Conservation (phyloP, 2,113 vertebrate species). For the Panthera leo region DNA sequence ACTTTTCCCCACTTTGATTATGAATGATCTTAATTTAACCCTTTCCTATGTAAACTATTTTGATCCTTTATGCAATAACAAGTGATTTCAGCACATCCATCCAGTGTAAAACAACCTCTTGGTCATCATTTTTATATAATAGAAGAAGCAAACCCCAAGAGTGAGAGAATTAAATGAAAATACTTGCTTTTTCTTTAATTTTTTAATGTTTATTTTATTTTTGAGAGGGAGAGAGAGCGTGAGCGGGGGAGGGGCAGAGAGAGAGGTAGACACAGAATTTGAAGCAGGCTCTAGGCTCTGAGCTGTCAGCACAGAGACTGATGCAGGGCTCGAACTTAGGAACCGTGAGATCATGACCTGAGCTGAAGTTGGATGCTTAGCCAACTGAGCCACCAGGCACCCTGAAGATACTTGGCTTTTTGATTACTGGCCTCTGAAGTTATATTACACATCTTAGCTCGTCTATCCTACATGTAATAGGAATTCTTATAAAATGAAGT, state of each 20-base stretch:
- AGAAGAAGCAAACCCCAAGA: neutral
- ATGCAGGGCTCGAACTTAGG: no score
- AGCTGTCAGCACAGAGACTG: no score
- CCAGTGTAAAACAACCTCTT: neutral
- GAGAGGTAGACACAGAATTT: no score
- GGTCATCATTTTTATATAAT: neutral
- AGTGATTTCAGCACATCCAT: neutral
- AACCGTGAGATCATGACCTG: no score
- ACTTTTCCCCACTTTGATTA: neutral
- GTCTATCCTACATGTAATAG: neutral
- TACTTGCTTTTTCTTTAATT: neutral
- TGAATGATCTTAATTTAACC: neutral
- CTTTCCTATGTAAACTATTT: neutral
- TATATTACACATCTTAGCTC: neutral
- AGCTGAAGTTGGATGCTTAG: no score
- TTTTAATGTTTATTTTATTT: no score
- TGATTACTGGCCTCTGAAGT: neutral
- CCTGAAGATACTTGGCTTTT: neutral
- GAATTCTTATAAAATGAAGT: constrained; percentile 17
- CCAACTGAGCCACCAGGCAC: no score
- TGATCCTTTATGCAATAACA: neutral
- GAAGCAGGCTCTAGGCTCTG: no score
- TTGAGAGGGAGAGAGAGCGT: no score
- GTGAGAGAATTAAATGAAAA: neutral
- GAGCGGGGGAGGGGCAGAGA: no score